phyloP scores from a whole-genome alignment of 2,797 vertebrate species.

The Todus mexicanus region DNA sequence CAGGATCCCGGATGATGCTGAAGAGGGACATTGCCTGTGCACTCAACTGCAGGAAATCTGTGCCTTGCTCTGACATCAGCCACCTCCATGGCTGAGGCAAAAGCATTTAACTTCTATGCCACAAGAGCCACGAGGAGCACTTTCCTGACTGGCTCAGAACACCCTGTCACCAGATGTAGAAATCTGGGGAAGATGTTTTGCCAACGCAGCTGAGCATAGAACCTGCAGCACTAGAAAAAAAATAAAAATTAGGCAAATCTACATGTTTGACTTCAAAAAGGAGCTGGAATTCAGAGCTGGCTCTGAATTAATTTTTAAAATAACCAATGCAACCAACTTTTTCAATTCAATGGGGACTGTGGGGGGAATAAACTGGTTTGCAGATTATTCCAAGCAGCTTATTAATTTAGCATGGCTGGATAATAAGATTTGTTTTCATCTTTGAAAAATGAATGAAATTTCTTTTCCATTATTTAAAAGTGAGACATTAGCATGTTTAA shows the following conservation, averaged over 20 bases:
- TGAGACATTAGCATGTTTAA: neutral
- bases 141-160: neutral
- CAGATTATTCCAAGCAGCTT: slow-evolving; percentile 55
- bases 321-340: slow-evolving; percentile 21
- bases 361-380: slow-evolving; percentile 47
- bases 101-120: neutral
- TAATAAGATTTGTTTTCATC: slow-evolving; percentile 67
- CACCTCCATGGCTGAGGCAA: rapidly evolving
- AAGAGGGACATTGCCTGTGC: rapidly evolving
- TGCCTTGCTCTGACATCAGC: neutral
- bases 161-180: neutral
- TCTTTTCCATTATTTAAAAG: slow-evolving; percentile 54
- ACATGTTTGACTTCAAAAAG: slow-evolving; percentile 22
- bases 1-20: rapidly evolving
- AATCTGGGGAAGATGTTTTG: neutral
- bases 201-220: neutral
- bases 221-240: neutral
- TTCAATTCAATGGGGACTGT: slow-evolving; percentile 42
- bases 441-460: slow-evolving; percentile 67
- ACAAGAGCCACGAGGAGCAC: rapidly evolving
- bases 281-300: slow-evolving; percentile 13
- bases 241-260: neutral
- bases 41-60: rapidly evolving
- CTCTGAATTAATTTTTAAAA: slow-evolving; percentile 21
- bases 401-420: slow-evolving; percentile 63